phyloP scores from a whole-genome alignment of 2,888 invertebrate species.

The Hofmannophila pseudospretella region DNA sequence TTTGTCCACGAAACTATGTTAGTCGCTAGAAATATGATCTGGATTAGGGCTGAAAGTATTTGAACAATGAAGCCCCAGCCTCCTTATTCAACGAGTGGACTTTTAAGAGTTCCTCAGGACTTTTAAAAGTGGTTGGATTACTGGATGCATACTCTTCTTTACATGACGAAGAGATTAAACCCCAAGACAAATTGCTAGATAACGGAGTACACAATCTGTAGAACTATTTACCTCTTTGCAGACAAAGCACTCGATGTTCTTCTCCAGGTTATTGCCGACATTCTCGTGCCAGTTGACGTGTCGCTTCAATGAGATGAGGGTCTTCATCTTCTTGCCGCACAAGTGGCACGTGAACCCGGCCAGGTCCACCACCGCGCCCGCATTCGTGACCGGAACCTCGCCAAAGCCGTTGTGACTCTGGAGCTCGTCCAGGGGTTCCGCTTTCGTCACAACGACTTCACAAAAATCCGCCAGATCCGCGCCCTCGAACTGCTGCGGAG shows the following conservation, averaged over 20 bases:
- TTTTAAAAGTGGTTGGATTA: too few relatives aligned
- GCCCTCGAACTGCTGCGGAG: constrained; percentile 20
- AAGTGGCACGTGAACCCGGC: constrained; percentile 63
- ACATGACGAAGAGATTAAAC: too few relatives aligned
- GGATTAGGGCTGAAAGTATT: too few relatives aligned
- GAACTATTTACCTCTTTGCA: constrained; percentile 67
- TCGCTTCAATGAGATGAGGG: constrained; percentile 59
- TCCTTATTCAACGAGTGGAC: too few relatives aligned
- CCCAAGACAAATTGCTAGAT: too few relatives aligned
- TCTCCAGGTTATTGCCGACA: constrained; percentile 55
- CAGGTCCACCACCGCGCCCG: constrained; percentile 34
- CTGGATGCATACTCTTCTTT: too few relatives aligned
- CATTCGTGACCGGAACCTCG: constrained; percentile 44
- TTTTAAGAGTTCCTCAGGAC: too few relatives aligned
- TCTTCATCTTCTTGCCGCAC: constrained; percentile 65
- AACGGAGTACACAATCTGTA: too few relatives aligned
- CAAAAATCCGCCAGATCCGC: constrained; percentile 72
- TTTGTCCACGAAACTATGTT: too few relatives aligned
- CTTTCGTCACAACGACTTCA: constrained; percentile 76
- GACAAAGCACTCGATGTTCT: constrained; percentile 58
- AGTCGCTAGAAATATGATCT: too few relatives aligned
- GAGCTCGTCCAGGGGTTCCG: constrained; percentile 70
- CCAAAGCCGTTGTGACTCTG: constrained; percentile 72
- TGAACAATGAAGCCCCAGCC: too few relatives aligned
- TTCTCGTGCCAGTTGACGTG: constrained; percentile 69